Evolutionary conservation across 2,113 vertebrate species (phyloP).

Genomic region (Anarrhichthys ocellatus): DNA sequence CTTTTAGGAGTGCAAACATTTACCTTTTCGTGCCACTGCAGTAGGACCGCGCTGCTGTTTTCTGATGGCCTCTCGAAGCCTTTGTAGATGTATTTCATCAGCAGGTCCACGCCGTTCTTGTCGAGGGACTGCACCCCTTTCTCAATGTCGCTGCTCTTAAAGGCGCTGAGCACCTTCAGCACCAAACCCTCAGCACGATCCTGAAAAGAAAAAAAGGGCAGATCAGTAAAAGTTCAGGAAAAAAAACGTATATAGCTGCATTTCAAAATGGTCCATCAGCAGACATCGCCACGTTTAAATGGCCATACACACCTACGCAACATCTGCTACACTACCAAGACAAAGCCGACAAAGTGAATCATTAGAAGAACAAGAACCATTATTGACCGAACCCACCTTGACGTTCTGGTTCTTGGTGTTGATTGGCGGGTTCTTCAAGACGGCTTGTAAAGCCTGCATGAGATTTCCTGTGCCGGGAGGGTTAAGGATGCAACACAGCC

Average conservation of each 20-base stretch:
- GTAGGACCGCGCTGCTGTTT: conserved; percentile 94
- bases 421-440: conserved; percentile 97
- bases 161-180: conserved; percentile 95
- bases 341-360: neutral
- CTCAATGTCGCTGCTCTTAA: conserved; percentile 97
- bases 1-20: no score
- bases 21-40: conserved; percentile 99
- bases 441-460: conserved; percentile 94
- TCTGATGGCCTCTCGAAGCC: conserved; percentile 97
- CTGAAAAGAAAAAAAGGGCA: conserved; percentile 70
- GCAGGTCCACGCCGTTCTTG: conserved; percentile 93
- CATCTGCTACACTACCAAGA: neutral
- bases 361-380: neutral
- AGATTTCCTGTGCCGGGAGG: conserved; percentile 90
- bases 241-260: neutral
- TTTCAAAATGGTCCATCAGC: neutral
- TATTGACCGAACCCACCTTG: conserved; percentile 85
- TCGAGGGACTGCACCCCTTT: conserved; percentile 96
- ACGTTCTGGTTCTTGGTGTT: conserved; percentile 97
- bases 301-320: neutral
- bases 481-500: conserved; percentile 83
- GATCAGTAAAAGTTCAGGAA: neutral
- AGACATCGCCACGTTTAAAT: neutral
- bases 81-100: conserved; percentile 99
- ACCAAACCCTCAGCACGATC: conserved; percentile 96